Percentiles rank a stretch among this genome's conserved stretches.
phyloP scores from a whole-genome alignment of 2,888 invertebrate species.

The Phorcus lineatus region DNA sequence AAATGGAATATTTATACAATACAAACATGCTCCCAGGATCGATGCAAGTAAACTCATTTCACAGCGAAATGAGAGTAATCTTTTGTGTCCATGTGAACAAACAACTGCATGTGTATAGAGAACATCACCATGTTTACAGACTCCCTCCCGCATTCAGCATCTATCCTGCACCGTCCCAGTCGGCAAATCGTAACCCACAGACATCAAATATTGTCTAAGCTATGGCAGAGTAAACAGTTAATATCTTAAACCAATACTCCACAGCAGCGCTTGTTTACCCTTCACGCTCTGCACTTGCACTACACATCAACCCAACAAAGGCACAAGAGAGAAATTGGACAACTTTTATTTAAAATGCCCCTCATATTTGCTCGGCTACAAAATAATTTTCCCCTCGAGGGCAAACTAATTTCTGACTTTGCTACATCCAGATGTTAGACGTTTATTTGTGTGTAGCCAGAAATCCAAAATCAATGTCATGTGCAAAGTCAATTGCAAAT shows the following conservation, averaged over 20 bases:
- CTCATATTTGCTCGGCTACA: slow-evolving; percentile 21
- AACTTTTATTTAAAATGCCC: slow-evolving; percentile 23
- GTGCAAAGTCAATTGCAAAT: not conserved
- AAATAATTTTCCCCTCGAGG: slow-evolving; percentile 19
- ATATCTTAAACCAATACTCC: slow-evolving; percentile 48
- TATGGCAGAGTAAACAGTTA: slow-evolving; percentile 47
- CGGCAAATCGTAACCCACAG: slow-evolving; percentile 42
- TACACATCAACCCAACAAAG: slow-evolving; percentile 7
- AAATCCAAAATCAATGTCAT: slow-evolving; percentile 1
- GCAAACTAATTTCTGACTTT: slow-evolving; percentile 31
- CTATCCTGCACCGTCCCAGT: slow-evolving; percentile 34
- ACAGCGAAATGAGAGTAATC: slow-evolving; percentile 40
- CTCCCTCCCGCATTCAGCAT: slow-evolving; percentile 18
- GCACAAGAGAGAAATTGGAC: slow-evolving; percentile 17
- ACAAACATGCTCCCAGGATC: slow-evolving; percentile 26
- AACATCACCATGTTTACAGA: slow-evolving; percentile 7
- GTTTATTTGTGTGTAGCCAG: slow-evolving; percentile 1
- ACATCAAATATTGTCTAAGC: slow-evolving; percentile 45
- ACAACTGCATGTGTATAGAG: slow-evolving; percentile 33
- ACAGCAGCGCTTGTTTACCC: slow-evolving; percentile 37
- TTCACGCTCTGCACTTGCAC: slow-evolving; percentile 32
- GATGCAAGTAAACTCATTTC: slow-evolving; percentile 39
- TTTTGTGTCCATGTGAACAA: slow-evolving; percentile 41
- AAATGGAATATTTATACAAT: slow-evolving; percentile 22
- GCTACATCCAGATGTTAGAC: slow-evolving; percentile 16